Base-by-base conservation (phyloP, 1,140 invertebrate species). In the Drosophila tristis region DNA sequence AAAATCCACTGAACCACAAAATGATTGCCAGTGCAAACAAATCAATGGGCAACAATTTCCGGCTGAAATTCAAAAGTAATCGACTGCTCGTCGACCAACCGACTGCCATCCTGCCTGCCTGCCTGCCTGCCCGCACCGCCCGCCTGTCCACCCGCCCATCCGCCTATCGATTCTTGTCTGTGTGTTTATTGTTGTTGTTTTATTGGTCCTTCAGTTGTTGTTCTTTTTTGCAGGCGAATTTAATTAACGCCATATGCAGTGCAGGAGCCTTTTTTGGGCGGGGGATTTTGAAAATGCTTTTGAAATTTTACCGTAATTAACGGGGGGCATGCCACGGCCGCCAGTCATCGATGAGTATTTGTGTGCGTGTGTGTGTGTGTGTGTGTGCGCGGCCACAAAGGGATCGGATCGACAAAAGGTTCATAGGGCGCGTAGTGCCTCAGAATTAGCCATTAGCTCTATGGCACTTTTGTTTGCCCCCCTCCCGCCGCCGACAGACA, bases 21-120 rank as follows among this genome's bases (percentile, higher is more conserved):
- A 87, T 82, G 82, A 79, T 87, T 81, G 66, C 67, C 77, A 75
- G 72, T 60, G 76, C 73, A 87, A 89, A 75, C 79, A 89, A 79
- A 86, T 74, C 64, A 63, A 74, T 74, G 51, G 63, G 60, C 57
- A 75, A 65, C 72, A 39, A 48, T 51, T 55, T 62, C 31, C 39
- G 44, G 39, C 54, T 55, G 50, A 80, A 80, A 78, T 81, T 55
- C 47, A 71, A 73, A 67, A 82, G 74, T 81, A 81, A 82, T 81
- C 68, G 80, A 71, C 51, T 61, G 74, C 45, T 54, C 0, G 35
- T 13, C 29, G 65, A 55, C 11, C 11, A 4, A 11, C 11, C 4
- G 3, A 35, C 9, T 29, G 26, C 26, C 23, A 25, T 3, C 6
- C 26, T 6, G 6, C 26, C 26, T 7, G 26, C 26, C 26, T 7